Conservation (phyloP, 2,113 vertebrate species). For the Centropristis striata region DNA sequence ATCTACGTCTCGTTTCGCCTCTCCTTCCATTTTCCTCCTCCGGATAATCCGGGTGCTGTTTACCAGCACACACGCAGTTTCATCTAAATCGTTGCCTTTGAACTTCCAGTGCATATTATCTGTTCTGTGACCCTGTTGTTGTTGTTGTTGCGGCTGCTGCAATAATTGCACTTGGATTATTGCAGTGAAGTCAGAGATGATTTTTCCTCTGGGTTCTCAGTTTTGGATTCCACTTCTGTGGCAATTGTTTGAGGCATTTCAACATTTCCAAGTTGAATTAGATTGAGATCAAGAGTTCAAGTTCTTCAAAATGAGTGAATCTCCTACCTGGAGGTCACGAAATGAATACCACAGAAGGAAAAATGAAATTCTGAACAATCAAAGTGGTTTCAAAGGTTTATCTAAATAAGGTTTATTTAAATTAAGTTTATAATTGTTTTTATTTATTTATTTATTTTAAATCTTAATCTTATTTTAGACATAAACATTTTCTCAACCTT, state of each 20-base stretch:
- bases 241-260: slow-evolving; percentile 35
- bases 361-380: not conserved
- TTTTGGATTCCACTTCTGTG: slow-evolving; percentile 36
- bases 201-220: slow-evolving; percentile 53
- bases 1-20: slow-evolving; percentile 78
- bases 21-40: slow-evolving; percentile 60
- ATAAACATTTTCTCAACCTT: not conserved
- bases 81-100: slow-evolving; percentile 77
- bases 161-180: slow-evolving; percentile 81
- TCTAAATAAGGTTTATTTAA: not conserved
- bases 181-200: slow-evolving; percentile 56
- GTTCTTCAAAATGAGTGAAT: slow-evolving; percentile 1
- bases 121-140: slow-evolving; percentile 72
- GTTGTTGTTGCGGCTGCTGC: slow-evolving; percentile 68
- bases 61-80: slow-evolving; percentile 64
- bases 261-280: not conserved
- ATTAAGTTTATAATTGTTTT: not conserved
- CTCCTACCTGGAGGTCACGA: slow-evolving; percentile 36
- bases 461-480: not conserved
- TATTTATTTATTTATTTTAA: not conserved
- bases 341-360: slow-evolving; percentile 3
- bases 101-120: slow-evolving; percentile 72
- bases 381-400: too few relatives aligned
- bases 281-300: slow-evolving; percentile 23
- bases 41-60: slow-evolving; percentile 87